Evolutionary conservation across 2,797 vertebrate species (phyloP), one percentile per base, ranked within the genome.

Genomic region (Falco biarmicus): DNA sequence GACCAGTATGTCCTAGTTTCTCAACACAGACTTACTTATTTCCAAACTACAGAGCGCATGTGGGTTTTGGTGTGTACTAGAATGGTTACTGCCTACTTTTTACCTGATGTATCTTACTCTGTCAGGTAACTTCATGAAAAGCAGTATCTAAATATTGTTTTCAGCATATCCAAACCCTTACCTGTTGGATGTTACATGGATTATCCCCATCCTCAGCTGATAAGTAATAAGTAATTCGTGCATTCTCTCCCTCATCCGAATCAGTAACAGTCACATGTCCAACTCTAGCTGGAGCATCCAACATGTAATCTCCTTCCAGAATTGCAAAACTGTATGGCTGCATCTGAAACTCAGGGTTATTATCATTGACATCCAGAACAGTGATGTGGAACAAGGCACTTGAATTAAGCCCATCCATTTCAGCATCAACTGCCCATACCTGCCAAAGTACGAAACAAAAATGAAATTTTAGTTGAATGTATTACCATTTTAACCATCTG

Each of bases 331-430:
- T 89, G 64, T 98, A 97, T 1, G 98, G 96, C 86, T 98, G 94
- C 19, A 50, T 59, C 5, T 96, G 93, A 94, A 98, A 98, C 96
- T 98, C 97, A 5, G 98, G 98, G 81, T 98, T 96, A 89, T 99
- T 98, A 93, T 99, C 98, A 5, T 99, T 99, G 96, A 98, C 94
- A 75, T 99, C 98, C 94, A 98, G 93, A 91, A 99, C 76, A 10
- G 94, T 98, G 96, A 99, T 77, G 82, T 96, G 97, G 84, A 99
- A 90, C 91, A 97, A 84, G 68, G 98, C 96, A 6, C 98, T 98
- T 79, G 98, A 95, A n/a, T 16, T 98, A 47, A 98, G 96, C 11
- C 98, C 98, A 8, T 95, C 87, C 0, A 0, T 74, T 28, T 81
- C 61, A 41, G 97, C 97, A 96, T 99, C 98, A 87, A 98, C 98